phyloP scores from a whole-genome alignment of 2,797 vertebrate species.

The Manis crassicaudata region DNA sequence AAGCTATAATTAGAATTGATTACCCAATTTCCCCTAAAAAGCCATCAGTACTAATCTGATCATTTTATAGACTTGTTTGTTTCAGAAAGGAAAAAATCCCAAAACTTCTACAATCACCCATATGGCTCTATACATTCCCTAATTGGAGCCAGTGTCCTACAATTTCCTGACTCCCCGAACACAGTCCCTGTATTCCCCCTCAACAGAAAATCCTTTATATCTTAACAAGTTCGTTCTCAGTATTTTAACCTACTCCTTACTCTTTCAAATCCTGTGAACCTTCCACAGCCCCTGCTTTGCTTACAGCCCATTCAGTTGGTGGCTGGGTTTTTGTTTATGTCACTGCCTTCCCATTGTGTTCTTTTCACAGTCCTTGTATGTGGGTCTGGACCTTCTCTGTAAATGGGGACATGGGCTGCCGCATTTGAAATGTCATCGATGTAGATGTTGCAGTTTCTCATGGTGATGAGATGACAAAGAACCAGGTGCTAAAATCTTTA shows the following conservation, averaged over 20 bases:
- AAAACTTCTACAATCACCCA: neutral
- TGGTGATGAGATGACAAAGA: neutral
- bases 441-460: neutral
- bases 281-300: neutral
- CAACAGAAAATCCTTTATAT: neutral
- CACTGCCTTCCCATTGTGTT: neutral
- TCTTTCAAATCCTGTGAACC: neutral
- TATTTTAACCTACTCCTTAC: neutral
- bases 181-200: neutral
- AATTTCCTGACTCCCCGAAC: neutral
- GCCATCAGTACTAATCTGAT: neutral
- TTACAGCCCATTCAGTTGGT: neutral
- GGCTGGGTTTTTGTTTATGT: neutral
- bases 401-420: neutral
- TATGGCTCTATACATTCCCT: neutral
- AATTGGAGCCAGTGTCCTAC: neutral
- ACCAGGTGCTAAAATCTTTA: neutral
- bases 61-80: constrained; percentile 8
- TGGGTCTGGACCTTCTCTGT: neutral
- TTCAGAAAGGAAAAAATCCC: constrained; percentile 30
- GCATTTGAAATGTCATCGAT: neutral
- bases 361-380: neutral
- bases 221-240: neutral
- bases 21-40: neutral
- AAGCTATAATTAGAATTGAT: constrained; percentile 46